Conservation (phyloP, 2,113 vertebrate species). For the Cyphomyrus plagiostoma region DNA sequence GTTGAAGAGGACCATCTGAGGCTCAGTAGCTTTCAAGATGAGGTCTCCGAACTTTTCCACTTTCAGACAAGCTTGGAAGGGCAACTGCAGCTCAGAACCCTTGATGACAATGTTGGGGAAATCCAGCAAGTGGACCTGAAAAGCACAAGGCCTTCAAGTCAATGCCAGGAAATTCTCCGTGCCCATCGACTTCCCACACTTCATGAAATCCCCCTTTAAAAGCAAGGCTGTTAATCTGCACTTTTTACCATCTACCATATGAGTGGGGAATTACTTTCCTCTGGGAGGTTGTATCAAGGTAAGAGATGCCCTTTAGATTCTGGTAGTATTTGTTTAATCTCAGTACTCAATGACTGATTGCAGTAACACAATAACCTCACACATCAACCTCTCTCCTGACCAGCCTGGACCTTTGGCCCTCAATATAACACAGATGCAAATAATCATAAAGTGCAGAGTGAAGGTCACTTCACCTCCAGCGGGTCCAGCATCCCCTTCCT, state of each 20-base stretch:
- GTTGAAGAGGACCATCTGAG: conserved; percentile 99
- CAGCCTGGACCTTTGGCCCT: neutral
- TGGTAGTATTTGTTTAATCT: neutral
- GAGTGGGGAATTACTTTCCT: neutral
- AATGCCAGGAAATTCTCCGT: neutral
- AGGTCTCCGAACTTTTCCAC: conserved; percentile 98
- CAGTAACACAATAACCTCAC: neutral
- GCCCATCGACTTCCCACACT: neutral
- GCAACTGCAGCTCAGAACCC: conserved; percentile 93
- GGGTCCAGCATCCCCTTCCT: conserved; percentile 98
- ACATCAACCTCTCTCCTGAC: neutral
- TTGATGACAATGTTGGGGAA: conserved; percentile 99
- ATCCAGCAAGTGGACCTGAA: conserved; percentile 93
- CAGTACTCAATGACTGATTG: neutral
- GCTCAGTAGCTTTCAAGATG: conserved; percentile 96
- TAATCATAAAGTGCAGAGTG: neutral
- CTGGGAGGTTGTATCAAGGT: neutral
- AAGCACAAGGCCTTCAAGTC: neutral
- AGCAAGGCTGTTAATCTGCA: neutral
- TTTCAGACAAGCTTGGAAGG: conserved; percentile 98
- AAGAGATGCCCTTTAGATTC: neutral
- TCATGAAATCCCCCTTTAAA: neutral
- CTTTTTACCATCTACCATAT: neutral
- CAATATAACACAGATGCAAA: neutral
- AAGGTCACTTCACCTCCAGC: conserved; percentile 70